Evolutionary conservation across 2,113 vertebrate genomes (phyloP).

Genomic region (Australoheros scitulus): DNA sequence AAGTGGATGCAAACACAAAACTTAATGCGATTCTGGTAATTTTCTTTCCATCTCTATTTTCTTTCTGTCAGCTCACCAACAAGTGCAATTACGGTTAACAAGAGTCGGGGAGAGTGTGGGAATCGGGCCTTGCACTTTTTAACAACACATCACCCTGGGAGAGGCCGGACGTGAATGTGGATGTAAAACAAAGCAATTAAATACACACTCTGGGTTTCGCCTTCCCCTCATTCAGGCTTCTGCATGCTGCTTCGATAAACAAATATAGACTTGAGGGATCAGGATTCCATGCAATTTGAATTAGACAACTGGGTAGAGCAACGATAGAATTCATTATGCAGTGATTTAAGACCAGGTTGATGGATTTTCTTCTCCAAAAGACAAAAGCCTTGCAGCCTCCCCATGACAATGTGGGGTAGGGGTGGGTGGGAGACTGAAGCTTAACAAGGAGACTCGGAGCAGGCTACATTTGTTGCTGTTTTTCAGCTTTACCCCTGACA

Average conservation of each 20-base stretch:
- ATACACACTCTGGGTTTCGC: conserved; percentile 57
- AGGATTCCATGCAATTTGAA: conserved; percentile 68
- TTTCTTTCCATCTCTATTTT: conserved; percentile 62
- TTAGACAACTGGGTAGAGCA: conserved; percentile 68
- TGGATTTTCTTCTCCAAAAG: conserved; percentile 61
- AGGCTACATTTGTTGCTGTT: conserved; percentile 53
- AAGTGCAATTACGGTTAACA: conserved; percentile 81
- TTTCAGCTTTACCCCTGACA: conserved; percentile 43
- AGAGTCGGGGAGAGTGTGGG: conserved; percentile 68
- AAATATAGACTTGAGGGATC: conserved; percentile 74
- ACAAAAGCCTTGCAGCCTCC: conserved; percentile 50
- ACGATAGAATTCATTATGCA: conserved; percentile 66
- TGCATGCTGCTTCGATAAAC: conserved; percentile 70
- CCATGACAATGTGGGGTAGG: conserved; percentile 50
- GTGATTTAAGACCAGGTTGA: conserved; percentile 72
- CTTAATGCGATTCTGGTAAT: conserved; percentile 33
- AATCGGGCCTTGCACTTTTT: conserved; percentile 67
- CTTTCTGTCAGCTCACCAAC: conserved; percentile 72
- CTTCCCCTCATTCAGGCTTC: conserved; percentile 56
- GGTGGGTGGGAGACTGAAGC: conserved; percentile 15
- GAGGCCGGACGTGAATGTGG: conserved; percentile 70
- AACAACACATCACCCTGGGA: conserved; percentile 77
- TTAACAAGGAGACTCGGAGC: conserved; percentile 56
- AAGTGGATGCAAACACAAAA: conserved; percentile 34
- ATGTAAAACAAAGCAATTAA: conserved; percentile 83